Base-by-base conservation (phyloP, 2,797 vertebrate species). In the Oryzias sinensis region DNA sequence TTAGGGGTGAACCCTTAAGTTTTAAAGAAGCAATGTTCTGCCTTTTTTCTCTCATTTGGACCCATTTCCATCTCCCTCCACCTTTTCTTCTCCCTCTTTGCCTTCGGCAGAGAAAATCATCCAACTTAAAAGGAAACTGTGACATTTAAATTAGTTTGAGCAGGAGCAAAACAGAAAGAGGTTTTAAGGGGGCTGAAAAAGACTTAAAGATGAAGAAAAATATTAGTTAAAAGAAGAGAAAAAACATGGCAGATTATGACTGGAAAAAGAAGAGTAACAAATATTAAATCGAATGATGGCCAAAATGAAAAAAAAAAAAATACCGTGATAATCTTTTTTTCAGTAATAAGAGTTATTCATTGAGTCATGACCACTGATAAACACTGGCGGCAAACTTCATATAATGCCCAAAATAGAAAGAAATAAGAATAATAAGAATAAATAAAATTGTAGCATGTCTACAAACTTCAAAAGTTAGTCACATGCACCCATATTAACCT, bases 51-150 rank as follows among this genome's bases (percentile, higher is more conserved):
- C 40, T 53, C 49, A 60, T 74, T 76, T 64, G 49, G 54, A 50
- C 33, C 18, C 0, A 1, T 65, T 62, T 70, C 54, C 53, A 46
- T 69, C 55, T 56, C 59, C 20, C 33, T 37, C 33, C 33, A 37
- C 57, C 67, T 55, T n/a, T 50, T 56, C 48, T 56, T 43, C 27
- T 49, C 52, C 48, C 18, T 59, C 45, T 59, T 48, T 48, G 33
- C 76, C 53, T 59, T 49, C 63, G 74, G 68, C 68, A 68, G 53
- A 22, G 48, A 72, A 76, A 80, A 68, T 24, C 8, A 80, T 83
- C 72, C 68, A 68, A 76, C 66, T 76, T 62, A 65, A 76, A 83
- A 73, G 50, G 44, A 71, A 80, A 76, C 77, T 82, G 69, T 72
- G 62, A 70, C 59, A 74, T 84, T 73, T 65, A 68, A 79, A 81